Evolutionary conservation across 2,797 vertebrate species (phyloP), one percentile per base, ranked within the genome.

Genomic region (Premnoplex brunnescens): DNA sequence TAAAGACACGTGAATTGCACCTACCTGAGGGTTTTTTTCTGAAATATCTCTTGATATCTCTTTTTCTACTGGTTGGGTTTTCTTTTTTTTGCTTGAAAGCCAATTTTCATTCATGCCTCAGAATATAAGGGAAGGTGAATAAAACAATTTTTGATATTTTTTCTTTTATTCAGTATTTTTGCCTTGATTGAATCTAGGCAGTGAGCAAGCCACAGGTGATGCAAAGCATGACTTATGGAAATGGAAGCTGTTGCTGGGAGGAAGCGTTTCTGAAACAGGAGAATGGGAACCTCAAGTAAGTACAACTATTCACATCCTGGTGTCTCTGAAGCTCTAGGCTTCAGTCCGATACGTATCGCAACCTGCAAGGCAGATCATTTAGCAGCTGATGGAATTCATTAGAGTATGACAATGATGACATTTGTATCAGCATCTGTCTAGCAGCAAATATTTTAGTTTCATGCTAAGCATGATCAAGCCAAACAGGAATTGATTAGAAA

Each of bases 401-500:
- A 97, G 79, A 93, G 75, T 88, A 68, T 9, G 82, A 74, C 88
- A 96, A 88, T 95, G 88, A 91, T 84, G 92, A 85, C 91, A 93
- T 95, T 95, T 91, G 74, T 93, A 96, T 96, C 94, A 93, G 92
- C 16, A 30, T 94, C 86, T 96, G 91, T 81, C 88, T 95, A 90
- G 76, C 80, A 88, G 55, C 77, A 97, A 95, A 97, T 97, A 97
- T 93, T 92, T 93, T 95, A 72, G 62, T 91, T 95, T 95, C 86
- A n/a, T 89, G 90, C 80, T 95, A 97, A 97, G 93, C 93, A 96
- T 91, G 92, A 97, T 97, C 95, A 97, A 97, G 93, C 68, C 88
- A 96, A 96, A 97, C 64, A 96, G 43, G 75, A 96, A 97, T 93
- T 97, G 96, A 98, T 97, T 97, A 97, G 94, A 97, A 96, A 95